Evolutionary conservation across 2,113 vertebrate genomes (phyloP).

Genomic region (Cinclus cinclus): DNA sequence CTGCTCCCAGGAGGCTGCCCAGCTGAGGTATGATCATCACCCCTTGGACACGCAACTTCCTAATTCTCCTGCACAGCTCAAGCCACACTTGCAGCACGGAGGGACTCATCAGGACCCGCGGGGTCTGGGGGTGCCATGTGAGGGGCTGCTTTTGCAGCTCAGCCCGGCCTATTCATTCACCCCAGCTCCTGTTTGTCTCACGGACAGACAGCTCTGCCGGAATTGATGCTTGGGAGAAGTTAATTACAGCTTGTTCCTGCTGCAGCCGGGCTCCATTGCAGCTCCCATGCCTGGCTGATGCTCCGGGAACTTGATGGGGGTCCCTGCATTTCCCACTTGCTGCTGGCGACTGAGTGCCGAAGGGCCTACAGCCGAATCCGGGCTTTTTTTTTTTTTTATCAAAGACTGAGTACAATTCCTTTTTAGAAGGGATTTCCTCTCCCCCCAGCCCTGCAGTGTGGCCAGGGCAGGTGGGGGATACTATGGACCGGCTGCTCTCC

Average conservation of each 20-base stretch:
- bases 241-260: constrained; percentile 43
- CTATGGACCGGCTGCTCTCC: neutral
- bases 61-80: neutral
- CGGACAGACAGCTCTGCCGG: neutral
- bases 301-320: neutral
- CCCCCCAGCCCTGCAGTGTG: neutral
- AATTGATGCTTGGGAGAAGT: constrained; percentile 39
- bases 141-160: neutral
- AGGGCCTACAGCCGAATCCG: neutral
- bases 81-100: neutral
- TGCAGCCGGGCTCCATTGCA: constrained; percentile 39
- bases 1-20: neutral
- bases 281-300: neutral
- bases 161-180: neutral
- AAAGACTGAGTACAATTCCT: neutral
- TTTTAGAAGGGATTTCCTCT: neutral
- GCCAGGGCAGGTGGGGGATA: neutral
- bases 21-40: neutral
- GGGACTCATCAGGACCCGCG: accelerated
- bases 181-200: neutral
- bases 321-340: neutral
- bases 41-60: neutral
- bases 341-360: neutral
- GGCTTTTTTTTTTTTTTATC: neutral
- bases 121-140: neutral